A percentile compares a stretch with the other conserved stretches of the same genome.
Conservation (phyloP, 2,797 vertebrate species). For the Calcarius lapponicus region DNA sequence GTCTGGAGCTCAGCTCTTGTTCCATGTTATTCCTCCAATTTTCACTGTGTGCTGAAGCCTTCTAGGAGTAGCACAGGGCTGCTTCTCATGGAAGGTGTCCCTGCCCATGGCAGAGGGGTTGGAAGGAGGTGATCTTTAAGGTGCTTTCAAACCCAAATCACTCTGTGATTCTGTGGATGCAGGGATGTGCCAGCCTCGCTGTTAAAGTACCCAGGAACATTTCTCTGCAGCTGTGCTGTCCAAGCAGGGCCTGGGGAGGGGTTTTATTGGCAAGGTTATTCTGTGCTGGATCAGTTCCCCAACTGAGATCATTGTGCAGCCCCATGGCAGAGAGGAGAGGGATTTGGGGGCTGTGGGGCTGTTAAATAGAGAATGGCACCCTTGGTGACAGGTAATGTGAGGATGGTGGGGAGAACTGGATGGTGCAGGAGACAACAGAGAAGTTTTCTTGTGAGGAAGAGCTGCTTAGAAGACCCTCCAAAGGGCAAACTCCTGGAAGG, state of each 20-base stretch:
- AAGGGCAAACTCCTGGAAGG: not conserved
- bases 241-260: not conserved
- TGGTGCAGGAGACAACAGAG: not conserved
- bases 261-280: not conserved
- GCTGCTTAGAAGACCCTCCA: not conserved
- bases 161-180: not conserved
- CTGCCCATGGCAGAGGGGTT: not conserved
- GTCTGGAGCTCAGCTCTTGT: rapidly evolving
- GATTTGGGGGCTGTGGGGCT: not conserved
- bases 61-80: not conserved
- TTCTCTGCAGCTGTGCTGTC: not conserved
- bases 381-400: not conserved
- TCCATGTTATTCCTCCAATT: not conserved
- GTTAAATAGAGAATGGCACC: not conserved
- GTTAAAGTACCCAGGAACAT: not conserved
- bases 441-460: not conserved
- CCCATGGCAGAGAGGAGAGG: not conserved
- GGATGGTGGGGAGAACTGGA: not conserved
- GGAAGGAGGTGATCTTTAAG: not conserved
- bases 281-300: not conserved
- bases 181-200: not conserved
- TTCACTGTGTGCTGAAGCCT: not conserved
- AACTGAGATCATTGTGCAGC: rapidly evolving
- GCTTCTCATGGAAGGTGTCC: not conserved
- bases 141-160: not conserved